Base-by-base conservation (phyloP, 2,797 vertebrate genomes). In the Falco rusticolus region DNA sequence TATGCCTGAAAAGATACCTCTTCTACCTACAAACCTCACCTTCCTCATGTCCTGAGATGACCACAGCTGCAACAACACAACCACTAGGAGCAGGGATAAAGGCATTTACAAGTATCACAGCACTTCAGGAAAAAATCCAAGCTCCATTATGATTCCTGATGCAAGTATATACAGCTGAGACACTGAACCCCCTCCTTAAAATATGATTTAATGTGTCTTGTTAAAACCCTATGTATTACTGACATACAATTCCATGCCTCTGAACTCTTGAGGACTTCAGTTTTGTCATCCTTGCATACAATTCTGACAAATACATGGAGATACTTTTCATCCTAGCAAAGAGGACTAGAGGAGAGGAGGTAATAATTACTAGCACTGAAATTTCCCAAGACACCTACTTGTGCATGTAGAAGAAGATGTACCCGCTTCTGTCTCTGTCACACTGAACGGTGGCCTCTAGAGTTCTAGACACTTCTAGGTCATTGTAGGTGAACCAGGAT, bases 381-480 rank as follows among this genome's bases (percentile, higher is more conserved):
- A 47, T 24, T 65, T 50, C 66, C 75, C 57, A 54, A 61, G 89
- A 78, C 65, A 96, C 98, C 98, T 98, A 99, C 99, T 99, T 99
- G 98, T 99, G 99, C 99, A 99, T 99, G 96, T 99, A 99, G 97
- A 99, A 99, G 97, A 99, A 99, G 95, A 99, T 99, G 95, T 99
- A 99, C 83, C 99, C 99, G 0, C 99, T 99, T 77, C 99, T 97
- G 97, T 99, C 99, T 33, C 99, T 97, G 94, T 99, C 99, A 59
- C 98, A 98, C 96, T 99, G 99, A 50, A 99, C 99, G 0, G 98
- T 98, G 45, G 98, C 95, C 96, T 99, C 99, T 71, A 99, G 99
- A 12, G 99, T 99, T 97, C 98, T 99, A 1, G 99, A 99, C 76
- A 99, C 99, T 22, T 99, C 99, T 93, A 99, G 98, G 97, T 99